These are phyloP conservation scores for Panulirus ornatus DNA, from an alignment of 1,140 invertebrate species.

Conservation along the genomic window DNA sequence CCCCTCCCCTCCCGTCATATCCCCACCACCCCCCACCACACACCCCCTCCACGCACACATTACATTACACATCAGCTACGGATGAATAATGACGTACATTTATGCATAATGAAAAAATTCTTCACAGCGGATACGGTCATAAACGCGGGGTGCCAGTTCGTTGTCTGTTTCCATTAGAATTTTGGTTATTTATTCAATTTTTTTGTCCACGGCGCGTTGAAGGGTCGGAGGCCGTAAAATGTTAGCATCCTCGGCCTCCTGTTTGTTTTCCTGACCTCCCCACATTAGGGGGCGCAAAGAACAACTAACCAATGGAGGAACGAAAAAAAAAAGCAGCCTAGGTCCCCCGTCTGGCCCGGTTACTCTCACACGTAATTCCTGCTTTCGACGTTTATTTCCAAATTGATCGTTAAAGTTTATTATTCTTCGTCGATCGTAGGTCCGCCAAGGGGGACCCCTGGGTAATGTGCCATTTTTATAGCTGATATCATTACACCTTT, in stretches of 20 bases:
- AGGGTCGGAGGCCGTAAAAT: background rate
- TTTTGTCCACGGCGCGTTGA: conserved; percentile 21
- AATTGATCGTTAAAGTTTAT: conserved; percentile 67
- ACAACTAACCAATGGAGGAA: background rate
- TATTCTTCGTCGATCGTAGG: conserved; percentile 64
- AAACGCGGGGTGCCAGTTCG: conserved; percentile 65
- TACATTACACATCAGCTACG: conserved; percentile 71
- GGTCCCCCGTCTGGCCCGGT: no score
- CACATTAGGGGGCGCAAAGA: background rate
- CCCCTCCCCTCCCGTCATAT: background rate
- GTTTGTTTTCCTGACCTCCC: background rate
- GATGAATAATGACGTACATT: conserved; percentile 72
- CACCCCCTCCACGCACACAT: conserved; percentile 51
- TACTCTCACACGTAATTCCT: conserved; percentile 60
- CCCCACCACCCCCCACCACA: background rate
- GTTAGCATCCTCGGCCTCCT: background rate
- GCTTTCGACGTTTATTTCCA: conserved; percentile 58
- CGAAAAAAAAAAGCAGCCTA: background rate
- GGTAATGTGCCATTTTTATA: conserved; percentile 30
- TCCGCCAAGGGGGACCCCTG: background rate
- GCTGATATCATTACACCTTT: conserved; percentile 45
- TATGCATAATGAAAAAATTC: conserved; percentile 74
- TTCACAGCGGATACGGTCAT: conserved; percentile 71
- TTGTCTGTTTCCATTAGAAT: conserved; percentile 63
- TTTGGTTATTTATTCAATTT: conserved; percentile 64